Percentiles rank a stretch among this genome's conserved stretches.
Conservation (phyloP, 1,140 invertebrate genomes). For the Brachionus paranguensis region DNA sequence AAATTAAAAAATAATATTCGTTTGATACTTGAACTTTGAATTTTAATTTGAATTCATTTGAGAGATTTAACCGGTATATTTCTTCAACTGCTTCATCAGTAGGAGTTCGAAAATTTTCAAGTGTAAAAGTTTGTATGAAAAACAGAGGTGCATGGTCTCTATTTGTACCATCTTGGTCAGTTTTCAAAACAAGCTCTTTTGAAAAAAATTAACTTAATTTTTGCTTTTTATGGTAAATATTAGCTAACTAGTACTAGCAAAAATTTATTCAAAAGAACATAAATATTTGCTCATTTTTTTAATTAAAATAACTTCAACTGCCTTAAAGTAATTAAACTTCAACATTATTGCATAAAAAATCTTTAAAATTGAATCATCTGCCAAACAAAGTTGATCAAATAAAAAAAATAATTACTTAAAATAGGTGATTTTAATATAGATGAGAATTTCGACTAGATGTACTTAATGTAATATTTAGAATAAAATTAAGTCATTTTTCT, state of each 20-base stretch:
- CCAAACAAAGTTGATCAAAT: neutral
- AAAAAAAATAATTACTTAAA: neutral
- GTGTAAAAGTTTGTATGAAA: conserved; percentile 13
- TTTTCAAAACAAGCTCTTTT: conserved; percentile 1
- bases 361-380: neutral
- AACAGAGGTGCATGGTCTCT: conserved; percentile 28
- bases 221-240: neutral
- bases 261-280: neutral
- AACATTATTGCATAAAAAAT: neutral
- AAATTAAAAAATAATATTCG: neutral
- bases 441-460: neutral
- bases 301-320: neutral
- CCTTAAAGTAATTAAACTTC: neutral
- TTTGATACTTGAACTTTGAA: conserved; percentile 21
- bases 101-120: conserved; percentile 10
- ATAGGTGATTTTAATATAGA: neutral
- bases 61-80: conserved; percentile 2
- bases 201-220: neutral
- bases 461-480: too few species aligned
- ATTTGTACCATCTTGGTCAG: neutral
- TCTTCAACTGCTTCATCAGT: neutral
- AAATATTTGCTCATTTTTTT: neutral
- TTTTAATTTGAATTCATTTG: conserved; percentile 27
- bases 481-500: too few species aligned
- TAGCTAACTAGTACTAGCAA: neutral